Evolutionary conservation across 1,140 invertebrate genomes (phyloP), one percentile per base, ranked within the genome.

Genomic region (Hyposmocoma kahamanoa): DNA sequence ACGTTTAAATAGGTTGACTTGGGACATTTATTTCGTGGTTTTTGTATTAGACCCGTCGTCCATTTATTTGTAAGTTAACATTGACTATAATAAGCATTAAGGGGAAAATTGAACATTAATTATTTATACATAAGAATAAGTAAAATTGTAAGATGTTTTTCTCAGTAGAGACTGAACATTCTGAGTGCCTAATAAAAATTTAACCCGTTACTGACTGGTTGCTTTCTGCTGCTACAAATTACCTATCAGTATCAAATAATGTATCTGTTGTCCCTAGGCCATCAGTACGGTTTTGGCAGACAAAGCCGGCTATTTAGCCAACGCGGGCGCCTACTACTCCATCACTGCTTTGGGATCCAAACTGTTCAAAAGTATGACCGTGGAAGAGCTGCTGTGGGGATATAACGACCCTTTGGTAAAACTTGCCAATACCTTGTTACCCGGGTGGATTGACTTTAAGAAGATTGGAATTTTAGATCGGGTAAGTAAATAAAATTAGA

Each of bases 371-470:
- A 89, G 90, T 1, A 62, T 94, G 22, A 90, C 90, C 0, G 90
- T 95, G 0, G 75, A 93, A 15, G 91, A 97, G 2, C 90, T 95
- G 50, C 75, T 97, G 2, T 97, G 94, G 93, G 96, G 96, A 0
- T 97, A 96, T 62, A 89, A 94, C 2, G 95, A 97, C 73, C 83
- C 88, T 1, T 59, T 96, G 0, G 89, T 96, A 8, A 82, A 85
- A 8, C 67, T 95, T 15, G 92, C 92, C 0, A 90, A 91, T 50
- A 88, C 78, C 2, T 68, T 95, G 24, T 66, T 95, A 19, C 94
- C 95, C 0, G 89, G 81, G 21, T 92, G 92, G 85, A 90, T 93
- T 38, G 84, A 93, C 56, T 96, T 95, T 59, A 76, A 87, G 2
- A 91, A 89, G 56, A 93, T 96, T 59, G 96, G 96, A 3, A 87